A percentile compares a stretch with the other conserved stretches of the same genome.
These are phyloP conservation scores for Andrena bucephala DNA, from an alignment of 2,888 invertebrate genomes.

Conservation along the genomic window DNA sequence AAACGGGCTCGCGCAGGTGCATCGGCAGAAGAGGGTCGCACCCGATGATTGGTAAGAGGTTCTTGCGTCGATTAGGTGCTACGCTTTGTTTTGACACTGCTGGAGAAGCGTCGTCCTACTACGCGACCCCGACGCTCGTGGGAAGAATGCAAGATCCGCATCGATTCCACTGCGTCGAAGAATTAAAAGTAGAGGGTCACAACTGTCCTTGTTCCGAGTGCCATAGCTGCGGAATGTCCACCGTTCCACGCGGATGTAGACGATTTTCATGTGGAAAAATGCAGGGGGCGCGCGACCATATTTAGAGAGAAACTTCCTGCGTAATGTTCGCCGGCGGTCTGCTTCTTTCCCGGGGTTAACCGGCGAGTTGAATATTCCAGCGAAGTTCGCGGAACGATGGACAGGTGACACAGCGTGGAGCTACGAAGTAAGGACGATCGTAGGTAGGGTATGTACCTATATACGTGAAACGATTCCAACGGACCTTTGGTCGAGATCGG, in stretches of 20 bases:
- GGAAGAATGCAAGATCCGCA: conserved; percentile 6
- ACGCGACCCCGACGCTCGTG: too few species aligned
- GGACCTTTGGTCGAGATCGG: conserved; percentile 6
- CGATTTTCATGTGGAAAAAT: conserved; percentile 17
- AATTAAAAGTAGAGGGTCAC: conserved; percentile 52
- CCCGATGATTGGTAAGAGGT: background rate
- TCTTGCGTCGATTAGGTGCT: too few species aligned
- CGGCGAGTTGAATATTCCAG: background rate
- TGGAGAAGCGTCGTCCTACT: too few species aligned
- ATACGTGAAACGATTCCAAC: background rate
- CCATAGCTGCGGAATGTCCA: conserved; percentile 20
- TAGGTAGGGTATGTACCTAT: background rate
- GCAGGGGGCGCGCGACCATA: background rate
- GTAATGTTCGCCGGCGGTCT: background rate
- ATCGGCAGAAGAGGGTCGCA: background rate
- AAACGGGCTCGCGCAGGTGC: background rate
- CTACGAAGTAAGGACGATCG: too few species aligned
- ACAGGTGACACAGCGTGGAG: conserved; percentile 11
- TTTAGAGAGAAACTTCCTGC: conserved; percentile 23
- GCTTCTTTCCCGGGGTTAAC: background rate
- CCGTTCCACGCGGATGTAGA: conserved; percentile 48
- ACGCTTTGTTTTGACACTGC: too few species aligned
- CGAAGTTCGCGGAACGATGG: conserved; percentile 1
- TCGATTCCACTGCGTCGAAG: conserved; percentile 41
- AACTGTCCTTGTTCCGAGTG: conserved; percentile 45